Base-by-base conservation (phyloP, 2,888 invertebrate species). In the Marronus borbonicus region DNA sequence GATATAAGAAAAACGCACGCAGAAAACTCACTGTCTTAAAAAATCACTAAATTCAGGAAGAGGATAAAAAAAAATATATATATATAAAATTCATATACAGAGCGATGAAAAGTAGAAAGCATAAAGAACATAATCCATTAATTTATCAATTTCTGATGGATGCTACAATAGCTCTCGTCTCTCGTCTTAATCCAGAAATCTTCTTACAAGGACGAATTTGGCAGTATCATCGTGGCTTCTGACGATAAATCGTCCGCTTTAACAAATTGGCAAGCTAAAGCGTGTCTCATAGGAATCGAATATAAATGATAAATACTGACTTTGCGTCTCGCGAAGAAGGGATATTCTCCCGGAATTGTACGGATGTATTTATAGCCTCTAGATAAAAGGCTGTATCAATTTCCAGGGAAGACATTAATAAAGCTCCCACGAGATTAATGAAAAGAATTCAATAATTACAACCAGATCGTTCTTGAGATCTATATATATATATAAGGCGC, bases 381-480 rank as follows among this genome's bases (percentile, higher is more conserved):
- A 58, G 17, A 58, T 17, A 58, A 24, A 58, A 5, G 55, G 20
- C 20, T 24, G 52, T n/a, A 20, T 20, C 55, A 58, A 20, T 58
- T 58, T 20, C 8, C 20, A 17, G 20, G 24, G 10, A 20, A 58
- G 55, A 58, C 55, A 58, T 58, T 58, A 58, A 58, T 58, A 20
- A 58, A 58, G 8, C 20, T 24, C 17, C 55, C 24, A 1, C n/a
- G 55, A 20, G 55, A 7, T 20, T 20, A 58, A 20, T 7, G 8
- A 20, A 58, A 58, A 20, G 55, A 58, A 58, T 58, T 20, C 20
- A 17, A 58, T 58, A 58, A 58, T 58, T 58, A 20, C 20, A 10
- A 58, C 14, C 20, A 58, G 44, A 8, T 44, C 2, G 10, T 39
- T 39, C 7, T 17, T 12, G 55, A 4, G 55, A 4, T 17, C 24